These are phyloP conservation scores for Drepana arcuata DNA, from an alignment of 1,140 invertebrate species.

Conservation along the genomic window DNA sequence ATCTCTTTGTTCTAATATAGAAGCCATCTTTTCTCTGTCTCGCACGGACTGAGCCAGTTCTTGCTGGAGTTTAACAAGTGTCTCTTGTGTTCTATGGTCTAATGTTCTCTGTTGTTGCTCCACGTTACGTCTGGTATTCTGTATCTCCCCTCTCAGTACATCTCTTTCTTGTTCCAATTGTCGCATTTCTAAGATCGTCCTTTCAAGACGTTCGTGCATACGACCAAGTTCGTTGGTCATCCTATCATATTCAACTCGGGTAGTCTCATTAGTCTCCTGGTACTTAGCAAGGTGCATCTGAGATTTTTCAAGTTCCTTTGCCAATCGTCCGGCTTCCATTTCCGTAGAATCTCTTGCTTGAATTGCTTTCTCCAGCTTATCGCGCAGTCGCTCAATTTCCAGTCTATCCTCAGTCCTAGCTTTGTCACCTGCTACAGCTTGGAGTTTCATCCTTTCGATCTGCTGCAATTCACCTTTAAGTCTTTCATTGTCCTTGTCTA, in stretches of 20 bases:
- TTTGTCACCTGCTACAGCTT: constrained; percentile 75
- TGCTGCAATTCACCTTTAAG: constrained; percentile 79
- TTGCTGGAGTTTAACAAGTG: constrained; percentile 77
- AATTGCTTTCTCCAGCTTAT: constrained; percentile 88
- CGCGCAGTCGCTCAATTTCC: constrained; percentile 87
- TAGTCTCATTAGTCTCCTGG: constrained; percentile 84
- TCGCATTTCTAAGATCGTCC: constrained; percentile 77
- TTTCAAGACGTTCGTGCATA: constrained; percentile 83
- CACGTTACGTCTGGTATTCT: constrained; percentile 76
- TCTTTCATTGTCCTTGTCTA: constrained; percentile 83
- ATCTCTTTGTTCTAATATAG: constrained; percentile 81
- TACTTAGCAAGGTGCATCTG: constrained; percentile 86
- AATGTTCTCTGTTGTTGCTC: constrained; percentile 77
- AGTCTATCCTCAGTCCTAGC: constrained; percentile 74
- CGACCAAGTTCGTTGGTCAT: constrained; percentile 84
- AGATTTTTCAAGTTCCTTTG: constrained; percentile 89
- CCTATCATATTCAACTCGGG: constrained; percentile 86
- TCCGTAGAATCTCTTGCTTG: constrained; percentile 85
- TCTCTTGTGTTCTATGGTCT: constrained; percentile 77
- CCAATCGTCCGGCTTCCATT: constrained; percentile 86
- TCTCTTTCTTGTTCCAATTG: constrained; percentile 81
- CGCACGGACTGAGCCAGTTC: constrained; percentile 79
- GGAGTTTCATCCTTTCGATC: constrained; percentile 77
- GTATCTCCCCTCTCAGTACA: constrained; percentile 77
- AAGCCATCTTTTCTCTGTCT: constrained; percentile 81